A percentile compares a stretch with the other conserved stretches of the same genome.
Evolutionary conservation across 1,140 invertebrate genomes (phyloP).

Genomic region (Manduca sexta): DNA sequence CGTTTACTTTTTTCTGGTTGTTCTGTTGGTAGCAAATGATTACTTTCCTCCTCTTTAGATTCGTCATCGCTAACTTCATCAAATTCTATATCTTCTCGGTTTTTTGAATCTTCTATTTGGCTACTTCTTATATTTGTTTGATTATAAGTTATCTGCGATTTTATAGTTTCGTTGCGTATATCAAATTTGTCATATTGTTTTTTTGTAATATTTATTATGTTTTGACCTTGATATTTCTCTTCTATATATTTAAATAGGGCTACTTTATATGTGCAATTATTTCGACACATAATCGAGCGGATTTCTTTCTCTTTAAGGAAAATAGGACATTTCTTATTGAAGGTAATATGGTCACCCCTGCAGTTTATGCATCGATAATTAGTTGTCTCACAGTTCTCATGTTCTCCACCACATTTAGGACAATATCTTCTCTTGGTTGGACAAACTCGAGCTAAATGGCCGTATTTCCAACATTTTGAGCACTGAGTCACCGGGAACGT

Average conservation of each 20-base stretch:
- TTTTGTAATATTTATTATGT: not conserved
- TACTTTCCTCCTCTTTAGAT: too few relatives aligned
- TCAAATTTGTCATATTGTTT: too few relatives aligned
- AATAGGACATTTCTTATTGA: constrained; percentile 17
- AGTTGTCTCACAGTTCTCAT: constrained; percentile 17
- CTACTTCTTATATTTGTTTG: not conserved
- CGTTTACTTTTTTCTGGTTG: too few relatives aligned
- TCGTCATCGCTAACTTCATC: too few relatives aligned
- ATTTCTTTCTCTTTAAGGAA: constrained; percentile 22
- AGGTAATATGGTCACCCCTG: constrained; percentile 15
- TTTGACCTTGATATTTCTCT: not conserved
- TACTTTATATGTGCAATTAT: constrained; percentile 14
- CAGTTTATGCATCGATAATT: constrained; percentile 20
- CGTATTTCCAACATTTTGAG: constrained; percentile 15
- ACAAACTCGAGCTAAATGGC: constrained; percentile 10
- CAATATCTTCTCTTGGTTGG: constrained; percentile 15
- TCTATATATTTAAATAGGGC: not conserved
- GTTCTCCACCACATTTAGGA: constrained; percentile 20
- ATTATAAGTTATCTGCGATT: not conserved
- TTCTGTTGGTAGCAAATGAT: too few relatives aligned
- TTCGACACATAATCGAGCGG: constrained; percentile 12
- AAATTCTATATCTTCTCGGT: not conserved
- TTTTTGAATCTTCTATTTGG: not conserved
- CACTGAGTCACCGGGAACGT: constrained; percentile 15
- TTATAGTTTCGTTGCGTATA: not conserved